Evolutionary conservation across 2,797 vertebrate genomes (phyloP), one percentile per base, ranked within the genome.

Genomic region (Spea hammondii): DNA sequence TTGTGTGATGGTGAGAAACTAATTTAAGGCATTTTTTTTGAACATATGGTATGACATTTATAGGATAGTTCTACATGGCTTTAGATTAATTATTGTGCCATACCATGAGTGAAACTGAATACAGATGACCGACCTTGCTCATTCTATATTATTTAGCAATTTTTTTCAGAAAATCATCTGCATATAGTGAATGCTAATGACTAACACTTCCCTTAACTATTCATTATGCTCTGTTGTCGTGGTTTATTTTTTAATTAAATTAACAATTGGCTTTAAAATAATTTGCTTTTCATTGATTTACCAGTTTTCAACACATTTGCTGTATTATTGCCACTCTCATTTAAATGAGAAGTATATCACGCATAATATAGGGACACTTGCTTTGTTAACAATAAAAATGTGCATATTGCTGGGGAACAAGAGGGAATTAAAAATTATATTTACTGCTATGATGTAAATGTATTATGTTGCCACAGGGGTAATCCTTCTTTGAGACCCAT

Each of bases 41-140:
- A 83, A 67, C 0, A 0, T 74, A 71, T 78, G 11, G 8, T 49
- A 17, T 51, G 79, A 82, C 54, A 77, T 77, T 69, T 73, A 45
- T 14, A 72, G 70, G 54, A 67, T 81, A 72, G 46, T 54, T 72
- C 55, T 72, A 72, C 79, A 73, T 77, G 44, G 11, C 49, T 77
- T 67, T 50, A 55, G 70, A 82, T 77, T 73, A 77, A 82, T 77
- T 73, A 77, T 53, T 72, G 64, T 73, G 74, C 68, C 51, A 68
- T 68, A 54, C 44, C 46, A 62, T 54, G 32, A 64, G 65, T 64
- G 70, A 68, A 13, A 48, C 5, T 47, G 70, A 77, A 82, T 73
- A 54, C 54, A 69, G 54, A 69, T 69, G 48, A 62, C 54, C 62
- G 69, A 77, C 74, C 74, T 72, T 77, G 55, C 45, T 72, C 53